phyloP scores from a whole-genome alignment of 2,797 vertebrate species.

The Gymnoscopelus microlampas region DNA sequence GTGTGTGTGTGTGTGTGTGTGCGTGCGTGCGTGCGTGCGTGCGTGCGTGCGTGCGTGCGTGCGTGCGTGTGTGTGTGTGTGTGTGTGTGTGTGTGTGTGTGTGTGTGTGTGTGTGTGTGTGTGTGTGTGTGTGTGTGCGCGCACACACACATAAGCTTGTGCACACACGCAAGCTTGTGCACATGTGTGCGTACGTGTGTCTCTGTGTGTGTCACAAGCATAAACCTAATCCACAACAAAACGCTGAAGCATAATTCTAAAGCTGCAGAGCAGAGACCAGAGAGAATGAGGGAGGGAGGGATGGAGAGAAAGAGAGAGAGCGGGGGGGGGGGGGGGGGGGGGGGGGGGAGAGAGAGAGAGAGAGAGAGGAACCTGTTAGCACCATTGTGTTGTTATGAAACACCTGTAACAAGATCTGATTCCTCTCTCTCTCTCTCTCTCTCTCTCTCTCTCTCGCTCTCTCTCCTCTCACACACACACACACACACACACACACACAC shows the following conservation, averaged over 20 bases:
- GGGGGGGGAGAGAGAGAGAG: conserved; percentile 33
- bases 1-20: conserved; percentile 40
- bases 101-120: conserved; percentile 38
- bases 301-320: conserved; percentile 21
- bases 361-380: conserved; percentile 58
- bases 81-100: conserved; percentile 13
- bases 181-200: neutral
- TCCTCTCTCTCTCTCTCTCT: conserved; percentile 48
- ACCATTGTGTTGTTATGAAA: conserved; percentile 79
- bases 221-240: conserved; percentile 48
- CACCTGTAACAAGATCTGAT: conserved; percentile 78
- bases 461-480: conserved; percentile 34
- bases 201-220: conserved; percentile 39
- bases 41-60: conserved; percentile 4
- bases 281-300: conserved; percentile 12
- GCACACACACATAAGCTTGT: too few relatives aligned
- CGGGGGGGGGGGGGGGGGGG: too few relatives aligned
- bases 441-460: conserved; percentile 43
- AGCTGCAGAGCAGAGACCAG: conserved; percentile 23
- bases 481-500: conserved; percentile 16
- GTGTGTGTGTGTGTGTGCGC: neutral
- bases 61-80: neutral
- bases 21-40: conserved; percentile 12
- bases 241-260: conserved; percentile 45
- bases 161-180: neutral